Conservation (phyloP, 2,888 invertebrate genomes). For the Agonopterix arenella region DNA sequence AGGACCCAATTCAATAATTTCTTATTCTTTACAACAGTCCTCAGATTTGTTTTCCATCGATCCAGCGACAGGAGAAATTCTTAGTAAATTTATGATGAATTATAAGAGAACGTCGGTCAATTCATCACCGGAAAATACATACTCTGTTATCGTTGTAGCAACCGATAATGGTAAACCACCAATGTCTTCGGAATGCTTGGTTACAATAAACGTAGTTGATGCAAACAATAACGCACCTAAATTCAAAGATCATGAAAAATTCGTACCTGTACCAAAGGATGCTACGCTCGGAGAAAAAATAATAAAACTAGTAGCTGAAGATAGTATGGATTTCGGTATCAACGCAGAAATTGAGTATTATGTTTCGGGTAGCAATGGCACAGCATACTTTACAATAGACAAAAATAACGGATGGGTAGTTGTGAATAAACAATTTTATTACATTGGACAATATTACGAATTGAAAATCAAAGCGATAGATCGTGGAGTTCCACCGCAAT, state of each 20-base stretch:
- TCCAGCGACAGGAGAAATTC: constrained; percentile 94
- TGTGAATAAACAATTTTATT: constrained; percentile 77
- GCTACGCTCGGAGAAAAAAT: constrained; percentile 84
- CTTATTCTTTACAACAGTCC: constrained; percentile 91
- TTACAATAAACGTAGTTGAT: constrained; percentile 92
- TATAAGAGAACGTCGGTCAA: constrained; percentile 90
- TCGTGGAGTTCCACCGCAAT: constrained; percentile 91
- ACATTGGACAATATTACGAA: constrained; percentile 80
- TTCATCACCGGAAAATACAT: constrained; percentile 92
- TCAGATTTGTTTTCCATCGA: constrained; percentile 95
- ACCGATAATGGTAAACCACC: constrained; percentile 97
- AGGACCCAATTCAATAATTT: constrained; percentile 94
- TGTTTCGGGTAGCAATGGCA: constrained; percentile 85
- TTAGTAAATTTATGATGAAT: constrained; percentile 87
- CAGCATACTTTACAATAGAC: constrained; percentile 84
- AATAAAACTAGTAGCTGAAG: constrained; percentile 83
- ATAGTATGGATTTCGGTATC: constrained; percentile 89
- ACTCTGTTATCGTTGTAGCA: constrained; percentile 91
- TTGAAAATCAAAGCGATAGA: constrained; percentile 87
- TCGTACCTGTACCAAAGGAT: constrained; percentile 89
- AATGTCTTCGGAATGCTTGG: constrained; percentile 90
- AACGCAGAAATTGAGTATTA: constrained; percentile 92
- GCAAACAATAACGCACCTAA: constrained; percentile 94
- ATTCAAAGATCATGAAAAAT: constrained; percentile 84
- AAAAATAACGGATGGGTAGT: constrained; percentile 89